Conservation (phyloP, 2,888 invertebrate species). For the Antheraea yamamai region DNA sequence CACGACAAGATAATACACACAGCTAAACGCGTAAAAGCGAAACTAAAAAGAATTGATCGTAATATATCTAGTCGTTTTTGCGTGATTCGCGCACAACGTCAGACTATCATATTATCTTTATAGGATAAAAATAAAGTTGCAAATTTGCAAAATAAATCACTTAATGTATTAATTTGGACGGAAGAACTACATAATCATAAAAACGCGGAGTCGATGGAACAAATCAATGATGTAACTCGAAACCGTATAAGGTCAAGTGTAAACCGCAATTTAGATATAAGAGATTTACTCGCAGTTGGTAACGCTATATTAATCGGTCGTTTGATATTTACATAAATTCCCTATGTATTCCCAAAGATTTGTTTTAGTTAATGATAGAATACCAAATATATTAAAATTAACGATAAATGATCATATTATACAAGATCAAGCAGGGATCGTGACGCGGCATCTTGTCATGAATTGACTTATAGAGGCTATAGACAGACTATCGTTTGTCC, state of each 20-base stretch:
- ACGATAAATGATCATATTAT: conserved; percentile 28
- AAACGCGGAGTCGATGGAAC: conserved; percentile 7
- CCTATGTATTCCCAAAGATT: conserved; percentile 32
- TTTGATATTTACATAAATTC: conserved; percentile 34
- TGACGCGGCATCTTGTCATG: conserved; percentile 30
- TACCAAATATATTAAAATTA: conserved; percentile 28
- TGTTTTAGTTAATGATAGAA: conserved; percentile 30
- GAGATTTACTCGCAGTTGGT: conserved; percentile 41
- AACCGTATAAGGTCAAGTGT: conserved; percentile 60
- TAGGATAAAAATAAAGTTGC: conserved; percentile 1
- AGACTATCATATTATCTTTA: too few relatives aligned
- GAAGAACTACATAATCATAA: conserved; percentile 6
- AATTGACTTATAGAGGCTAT: conserved; percentile 27
- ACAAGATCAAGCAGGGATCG: conserved; percentile 35
- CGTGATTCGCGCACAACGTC: too few relatives aligned
- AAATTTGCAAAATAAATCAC: conserved; percentile 4
- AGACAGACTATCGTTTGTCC: conserved; percentile 45
- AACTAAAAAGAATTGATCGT: too few relatives aligned
- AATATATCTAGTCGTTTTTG: too few relatives aligned
- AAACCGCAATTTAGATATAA: conserved; percentile 34
- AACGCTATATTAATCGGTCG: conserved; percentile 38
- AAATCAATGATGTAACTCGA: conserved; percentile 47
- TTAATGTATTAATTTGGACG: background rate
- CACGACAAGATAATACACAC: too few relatives aligned
- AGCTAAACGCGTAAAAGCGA: too few relatives aligned